phyloP scores from a whole-genome alignment of 2,888 invertebrate species.

The Cataglyphis albicans region DNA sequence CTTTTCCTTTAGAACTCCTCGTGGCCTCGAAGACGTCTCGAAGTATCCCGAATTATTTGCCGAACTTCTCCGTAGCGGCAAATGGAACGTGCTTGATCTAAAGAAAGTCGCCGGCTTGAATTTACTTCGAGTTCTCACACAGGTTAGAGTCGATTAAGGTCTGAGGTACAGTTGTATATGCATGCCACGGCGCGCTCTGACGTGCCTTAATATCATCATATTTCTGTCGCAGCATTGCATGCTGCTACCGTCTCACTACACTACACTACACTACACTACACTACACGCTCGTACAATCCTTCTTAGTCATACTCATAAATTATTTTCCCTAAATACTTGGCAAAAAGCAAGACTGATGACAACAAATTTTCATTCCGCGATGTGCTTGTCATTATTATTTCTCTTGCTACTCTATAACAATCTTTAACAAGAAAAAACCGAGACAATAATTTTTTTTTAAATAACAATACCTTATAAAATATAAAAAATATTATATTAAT shows the following conservation, averaged over 20 bases:
- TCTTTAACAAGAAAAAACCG: not conserved
- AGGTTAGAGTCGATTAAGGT: slow-evolving; percentile 77
- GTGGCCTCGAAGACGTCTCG: slow-evolving; percentile 92
- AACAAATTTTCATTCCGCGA: slow-evolving; percentile 21
- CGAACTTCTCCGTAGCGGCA: slow-evolving; percentile 88
- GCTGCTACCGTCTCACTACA: slow-evolving; percentile 2
- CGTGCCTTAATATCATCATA: slow-evolving; percentile 26
- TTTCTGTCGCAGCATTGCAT: slow-evolving; percentile 22
- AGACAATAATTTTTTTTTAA: not conserved
- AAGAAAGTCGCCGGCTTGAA: slow-evolving; percentile 90
- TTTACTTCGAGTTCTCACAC: slow-evolving; percentile 88
- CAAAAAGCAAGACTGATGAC: not conserved
- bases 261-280: not conserved
- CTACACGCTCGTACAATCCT: not conserved
- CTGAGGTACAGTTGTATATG: slow-evolving; percentile 14
- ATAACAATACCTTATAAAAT: slow-evolving; percentile 1
- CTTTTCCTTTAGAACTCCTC: slow-evolving; percentile 89
- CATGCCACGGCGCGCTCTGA: not conserved
- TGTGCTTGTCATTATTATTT: not conserved
- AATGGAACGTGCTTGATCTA: slow-evolving; percentile 89
- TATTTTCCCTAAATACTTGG: not conserved
- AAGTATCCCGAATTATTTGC: slow-evolving; percentile 90
- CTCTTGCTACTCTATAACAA: not conserved
- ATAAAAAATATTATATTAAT: not conserved
- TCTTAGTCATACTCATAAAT: not conserved